A percentile compares a stretch with the other conserved stretches of the same genome.
These are phyloP conservation scores for Hypolimnas misippus DNA, from an alignment of 2,888 invertebrate genomes.

Conservation along the genomic window DNA sequence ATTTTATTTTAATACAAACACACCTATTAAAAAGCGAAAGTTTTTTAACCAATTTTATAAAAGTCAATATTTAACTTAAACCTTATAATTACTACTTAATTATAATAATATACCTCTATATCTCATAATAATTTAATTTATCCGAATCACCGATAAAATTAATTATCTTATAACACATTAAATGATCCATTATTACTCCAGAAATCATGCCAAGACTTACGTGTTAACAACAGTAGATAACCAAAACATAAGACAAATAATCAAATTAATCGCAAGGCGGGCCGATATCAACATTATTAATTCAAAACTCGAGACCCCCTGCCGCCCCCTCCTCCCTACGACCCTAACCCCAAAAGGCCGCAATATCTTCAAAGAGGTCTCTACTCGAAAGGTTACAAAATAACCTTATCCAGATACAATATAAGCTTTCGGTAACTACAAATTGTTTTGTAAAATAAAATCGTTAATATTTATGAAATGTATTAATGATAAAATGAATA, in stretches of 20 bases:
- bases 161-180: slow-evolving; percentile 13
- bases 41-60: no score
- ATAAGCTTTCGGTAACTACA: slow-evolving; percentile 21
- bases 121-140: no score
- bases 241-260: slow-evolving; percentile 71
- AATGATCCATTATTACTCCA: slow-evolving; percentile 17
- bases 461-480: slow-evolving; percentile 10
- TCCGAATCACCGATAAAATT: slow-evolving; percentile 7
- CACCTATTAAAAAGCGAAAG: no score
- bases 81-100: no score
- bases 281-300: slow-evolving; percentile 83
- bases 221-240: slow-evolving; percentile 39
- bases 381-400: slow-evolving; percentile 52
- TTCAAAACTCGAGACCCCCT: slow-evolving; percentile 69
- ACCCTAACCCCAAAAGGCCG: slow-evolving; percentile 48
- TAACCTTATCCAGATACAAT: slow-evolving; percentile 36
- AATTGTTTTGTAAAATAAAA: slow-evolving; percentile 13
- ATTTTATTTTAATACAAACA: no score
- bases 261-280: slow-evolving; percentile 79
- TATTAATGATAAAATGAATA: slow-evolving; percentile 18
- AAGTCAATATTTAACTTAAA: no score
- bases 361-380: slow-evolving; percentile 64
- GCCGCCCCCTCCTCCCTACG: slow-evolving; percentile 46
- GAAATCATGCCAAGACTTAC: slow-evolving; percentile 25
- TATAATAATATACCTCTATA: no score